Evolutionary conservation across 2,113 vertebrate species (phyloP), one percentile per base, ranked within the genome.

Genomic region (Lagopus muta): DNA sequence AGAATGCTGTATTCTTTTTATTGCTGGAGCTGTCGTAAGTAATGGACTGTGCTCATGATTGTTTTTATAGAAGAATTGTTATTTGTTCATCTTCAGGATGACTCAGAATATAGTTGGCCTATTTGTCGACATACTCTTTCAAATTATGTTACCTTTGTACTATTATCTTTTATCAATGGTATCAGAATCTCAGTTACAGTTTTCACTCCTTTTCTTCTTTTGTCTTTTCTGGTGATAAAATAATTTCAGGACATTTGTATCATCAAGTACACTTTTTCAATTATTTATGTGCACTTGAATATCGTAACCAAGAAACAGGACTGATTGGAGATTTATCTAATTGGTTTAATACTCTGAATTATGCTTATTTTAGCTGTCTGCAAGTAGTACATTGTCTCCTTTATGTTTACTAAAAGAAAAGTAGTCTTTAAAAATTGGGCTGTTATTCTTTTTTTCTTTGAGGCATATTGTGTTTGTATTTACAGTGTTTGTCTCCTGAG

Each of bases 61-160:
- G 34, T 77, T 34, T 88, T 94, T 79, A 57, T 34, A 82, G 66
- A 75, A 60, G 43, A 90, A 76, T 50, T 87, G 81, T 72, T 95
- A 65, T 60, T 92, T 90, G 40, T 47, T 91, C 36, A 77, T 95
- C 78, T 90, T 86, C n/a, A 66, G 84, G 83, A 89, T 94, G 94
- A 94, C 86, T 95, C 90, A 88, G 70, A 84, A 36, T 73, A n/a
- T 71, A 83, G 45, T 47, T 82, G 78, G 64, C 62, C 55, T 89
- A 55, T 91, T 83, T 88, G 60, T 85, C 82, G 82, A 89, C 16
- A 19, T 62, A 42, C 47, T 91, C 89, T 82, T 90, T 32, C 40
- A 87, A 89, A 94, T 84, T 89, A 54, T 36, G 8, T 92, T 93
- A 43, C 57, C 57, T 74, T 95, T 83, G 42, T 81, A 16, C 32